Conservation (phyloP, 2,797 vertebrate genomes). For the Zenarchopterus dispar region DNA sequence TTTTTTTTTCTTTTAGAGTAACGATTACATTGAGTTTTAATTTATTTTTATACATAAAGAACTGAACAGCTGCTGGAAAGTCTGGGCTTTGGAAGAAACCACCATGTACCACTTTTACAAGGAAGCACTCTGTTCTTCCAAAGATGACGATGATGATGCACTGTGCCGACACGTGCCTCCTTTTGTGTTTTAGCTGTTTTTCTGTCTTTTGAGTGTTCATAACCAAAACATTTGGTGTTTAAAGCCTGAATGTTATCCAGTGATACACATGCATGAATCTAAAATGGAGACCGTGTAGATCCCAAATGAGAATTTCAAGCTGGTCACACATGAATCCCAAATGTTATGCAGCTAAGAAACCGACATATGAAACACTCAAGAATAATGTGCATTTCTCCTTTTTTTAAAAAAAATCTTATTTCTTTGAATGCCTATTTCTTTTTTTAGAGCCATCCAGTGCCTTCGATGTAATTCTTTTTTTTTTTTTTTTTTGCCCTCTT, state of each 20-base stretch:
- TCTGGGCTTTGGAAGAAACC: constrained; percentile 50
- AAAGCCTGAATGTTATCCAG: constrained; percentile 20
- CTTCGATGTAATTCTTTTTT: constrained; percentile 19
- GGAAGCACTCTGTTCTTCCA: constrained; percentile 35
- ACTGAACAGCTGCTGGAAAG: constrained; percentile 68
- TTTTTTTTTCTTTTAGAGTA: constrained; percentile 39
- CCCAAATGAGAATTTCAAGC: constrained; percentile 9
- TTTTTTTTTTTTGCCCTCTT: constrained; percentile 3
- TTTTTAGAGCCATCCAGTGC: constrained; percentile 37
- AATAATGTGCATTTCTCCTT: constrained; percentile 11
- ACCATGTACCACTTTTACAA: constrained; percentile 47
- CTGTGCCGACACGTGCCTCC: constrained; percentile 41
- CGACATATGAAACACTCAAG: constrained; percentile 18
- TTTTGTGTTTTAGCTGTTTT: constrained; percentile 41
- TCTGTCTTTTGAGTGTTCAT: constrained; percentile 20
- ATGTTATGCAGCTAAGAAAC: constrained; percentile 65
- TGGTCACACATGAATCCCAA: constrained; percentile 19
- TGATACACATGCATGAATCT: constrained; percentile 3
- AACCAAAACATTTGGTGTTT: constrained; percentile 22
- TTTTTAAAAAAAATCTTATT: constrained; percentile 7
- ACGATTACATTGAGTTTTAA: constrained; percentile 65
- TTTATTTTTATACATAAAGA: constrained; percentile 83
- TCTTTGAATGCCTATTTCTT: background rate
- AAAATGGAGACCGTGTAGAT: constrained; percentile 12
- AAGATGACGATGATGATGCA: constrained; percentile 28